These are phyloP conservation scores for Drosophila takahashii DNA, from an alignment of 1,140 invertebrate species.

Conservation along the genomic window DNA sequence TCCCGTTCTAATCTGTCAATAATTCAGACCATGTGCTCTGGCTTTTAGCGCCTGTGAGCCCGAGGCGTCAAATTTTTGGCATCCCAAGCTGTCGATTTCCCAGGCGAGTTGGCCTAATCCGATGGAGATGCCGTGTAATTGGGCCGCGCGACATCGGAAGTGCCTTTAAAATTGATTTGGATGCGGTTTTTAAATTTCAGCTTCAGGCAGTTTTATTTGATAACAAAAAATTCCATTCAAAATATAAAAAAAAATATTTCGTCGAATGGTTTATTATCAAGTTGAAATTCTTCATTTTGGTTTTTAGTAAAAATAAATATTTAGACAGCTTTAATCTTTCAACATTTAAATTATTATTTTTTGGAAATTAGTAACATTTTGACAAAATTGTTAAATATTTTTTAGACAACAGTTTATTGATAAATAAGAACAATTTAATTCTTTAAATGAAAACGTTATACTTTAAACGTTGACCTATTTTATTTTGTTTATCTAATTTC, in stretches of 20 bases:
- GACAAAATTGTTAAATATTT: no score
- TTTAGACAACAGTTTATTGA: no score
- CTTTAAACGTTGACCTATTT: no score
- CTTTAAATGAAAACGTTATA: no score
- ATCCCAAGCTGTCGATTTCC: conserved; percentile 73
- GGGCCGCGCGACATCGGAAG: conserved; percentile 37
- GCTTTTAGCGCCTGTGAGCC: conserved; percentile 54
- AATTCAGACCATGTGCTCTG: conserved; percentile 71
- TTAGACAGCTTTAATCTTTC: no score
- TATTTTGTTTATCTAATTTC: not conserved
- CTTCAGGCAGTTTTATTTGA: not conserved
- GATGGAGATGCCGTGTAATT: conserved; percentile 68
- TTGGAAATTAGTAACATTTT: no score
- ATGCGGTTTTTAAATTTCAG: conserved; percentile 7
- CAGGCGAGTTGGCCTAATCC: conserved; percentile 75
- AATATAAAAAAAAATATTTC: not conserved
- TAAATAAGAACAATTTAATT: no score
- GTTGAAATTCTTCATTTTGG: no score
- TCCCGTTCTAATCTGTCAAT: conserved; percentile 69
- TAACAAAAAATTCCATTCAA: not conserved
- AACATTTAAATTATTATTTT: no score
- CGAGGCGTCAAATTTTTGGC: conserved; percentile 35
- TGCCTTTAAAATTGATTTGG: conserved; percentile 35
- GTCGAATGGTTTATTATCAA: no score
- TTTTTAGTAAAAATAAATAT: no score